Evolutionary conservation across 2,888 invertebrate genomes (phyloP), one percentile per base, ranked within the genome.

Genomic region (Oscheius sp.): DNA sequence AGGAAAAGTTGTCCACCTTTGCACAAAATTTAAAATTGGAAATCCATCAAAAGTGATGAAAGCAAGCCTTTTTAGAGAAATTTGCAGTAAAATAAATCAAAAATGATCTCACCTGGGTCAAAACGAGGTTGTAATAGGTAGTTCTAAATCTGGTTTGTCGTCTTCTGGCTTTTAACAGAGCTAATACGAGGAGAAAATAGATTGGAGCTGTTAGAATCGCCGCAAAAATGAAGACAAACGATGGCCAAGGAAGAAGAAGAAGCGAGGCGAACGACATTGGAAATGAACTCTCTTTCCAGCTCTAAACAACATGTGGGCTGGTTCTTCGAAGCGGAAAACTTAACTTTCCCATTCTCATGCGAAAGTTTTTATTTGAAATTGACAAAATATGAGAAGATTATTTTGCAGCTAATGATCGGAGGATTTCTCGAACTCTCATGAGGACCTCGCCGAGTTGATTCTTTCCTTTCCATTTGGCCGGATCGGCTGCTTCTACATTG

Each of bases 21-120:
- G n/a, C n/a, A n/a, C n/a, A n/a, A n/a, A n/a, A n/a, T n/a, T n/a
- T n/a, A n/a, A n/a, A n/a, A n/a, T n/a, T n/a, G n/a, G n/a, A n/a
- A n/a, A n/a, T n/a, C n/a, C n/a, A n/a, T n/a, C n/a, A n/a, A n/a
- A n/a, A n/a, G n/a, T n/a, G n/a, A n/a, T n/a, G n/a, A n/a, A n/a
- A n/a, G n/a, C n/a, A n/a, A n/a, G n/a, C n/a, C n/a, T n/a, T n/a
- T n/a, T n/a, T n/a, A n/a, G n/a, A n/a, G n/a, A n/a, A n/a, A n/a
- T n/a, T n/a, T n/a, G n/a, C n/a, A n/a, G n/a, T n/a, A n/a, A n/a
- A n/a, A n/a, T n/a, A n/a, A n/a, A n/a, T n/a, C n/a, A n/a, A n/a
- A n/a, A n/a, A n/a, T n/a, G n/a, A n/a, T n/a, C n/a, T n/a, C n/a
- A 57, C 57, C 57, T 57, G 57, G 23, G 57, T 23, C 8, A 57